Percentiles rank a stretch among this genome's conserved stretches.
These are phyloP conservation scores for Origma solitaria DNA, from an alignment of 2,113 vertebrate species.

Conservation along the genomic window DNA sequence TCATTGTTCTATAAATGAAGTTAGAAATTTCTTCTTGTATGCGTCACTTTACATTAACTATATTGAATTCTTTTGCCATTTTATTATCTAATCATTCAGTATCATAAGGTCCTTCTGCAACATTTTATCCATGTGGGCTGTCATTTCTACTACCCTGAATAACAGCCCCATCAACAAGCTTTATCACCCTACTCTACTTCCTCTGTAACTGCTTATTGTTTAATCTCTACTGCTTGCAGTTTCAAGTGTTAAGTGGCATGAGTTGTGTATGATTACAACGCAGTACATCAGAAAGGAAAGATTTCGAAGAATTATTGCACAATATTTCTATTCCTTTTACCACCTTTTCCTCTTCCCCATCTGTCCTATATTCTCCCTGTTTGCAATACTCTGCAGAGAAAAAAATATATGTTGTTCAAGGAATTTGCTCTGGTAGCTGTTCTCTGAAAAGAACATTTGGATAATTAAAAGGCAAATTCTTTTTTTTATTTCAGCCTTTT, in stretches of 20 bases:
- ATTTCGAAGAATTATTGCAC: constrained; percentile 13
- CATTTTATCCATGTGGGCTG: not conserved
- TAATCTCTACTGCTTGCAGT: constrained; percentile 16
- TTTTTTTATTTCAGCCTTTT: not conserved
- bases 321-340: constrained; percentile 31
- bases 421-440: not conserved
- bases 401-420: not conserved
- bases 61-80: not conserved
- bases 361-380: not conserved
- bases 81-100: not conserved
- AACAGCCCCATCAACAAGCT: constrained; percentile 14
- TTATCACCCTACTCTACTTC: not conserved
- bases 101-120: not conserved
- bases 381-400: not conserved
- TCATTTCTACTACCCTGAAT: constrained; percentile 25
- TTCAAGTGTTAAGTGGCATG: not conserved
- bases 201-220: constrained; percentile 21
- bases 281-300: not conserved
- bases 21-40: not conserved
- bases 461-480: not conserved
- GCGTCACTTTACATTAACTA: not conserved
- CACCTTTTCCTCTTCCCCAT: constrained; percentile 24
- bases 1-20: not conserved
- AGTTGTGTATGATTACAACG: not conserved
- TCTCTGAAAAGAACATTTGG: not conserved